Evolutionary conservation across 35 echinoderm and acorn worm genomes (phyloP).

Genomic region (Ptychodera flava): DNA sequence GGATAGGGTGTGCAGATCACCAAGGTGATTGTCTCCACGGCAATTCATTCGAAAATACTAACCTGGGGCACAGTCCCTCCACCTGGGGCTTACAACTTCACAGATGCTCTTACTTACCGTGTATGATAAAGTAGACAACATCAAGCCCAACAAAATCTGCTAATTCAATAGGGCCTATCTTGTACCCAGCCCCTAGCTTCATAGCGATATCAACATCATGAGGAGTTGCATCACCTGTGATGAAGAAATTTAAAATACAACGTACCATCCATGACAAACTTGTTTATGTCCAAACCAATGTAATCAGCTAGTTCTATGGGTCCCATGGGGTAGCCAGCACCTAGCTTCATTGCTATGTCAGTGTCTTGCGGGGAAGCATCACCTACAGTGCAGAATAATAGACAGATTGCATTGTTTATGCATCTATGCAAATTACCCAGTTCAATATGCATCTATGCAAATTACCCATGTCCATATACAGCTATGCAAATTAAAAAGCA

Average conservation of each 20-base stretch:
- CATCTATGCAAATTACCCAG: no score
- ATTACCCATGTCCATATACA: no score
- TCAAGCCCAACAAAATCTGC: neutral
- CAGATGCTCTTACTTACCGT: no score
- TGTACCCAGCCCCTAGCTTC: neutral
- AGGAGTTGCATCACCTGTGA: neutral
- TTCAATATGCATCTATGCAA: no score
- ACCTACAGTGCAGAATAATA: no score
- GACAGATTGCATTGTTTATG: no score
- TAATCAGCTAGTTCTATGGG: constrained; percentile 92
- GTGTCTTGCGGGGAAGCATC: constrained; percentile 77
- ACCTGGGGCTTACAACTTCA: no score
- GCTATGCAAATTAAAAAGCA: no score
- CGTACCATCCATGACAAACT: constrained; percentile 93
- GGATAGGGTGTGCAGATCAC: no score
- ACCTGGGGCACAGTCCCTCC: no score
- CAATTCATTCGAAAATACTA: no score
- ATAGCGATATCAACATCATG: neutral
- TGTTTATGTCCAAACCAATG: constrained; percentile 72
- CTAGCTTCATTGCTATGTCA: constrained; percentile 94
- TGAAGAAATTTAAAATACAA: neutral
- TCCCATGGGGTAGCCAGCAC: constrained; percentile 96
- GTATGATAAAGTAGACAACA: neutral
- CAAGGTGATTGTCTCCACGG: no score
- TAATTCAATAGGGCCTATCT: neutral